These are phyloP conservation scores for Lucinisca nassula DNA, from an alignment of 2,888 invertebrate species.

Conservation along the genomic window DNA sequence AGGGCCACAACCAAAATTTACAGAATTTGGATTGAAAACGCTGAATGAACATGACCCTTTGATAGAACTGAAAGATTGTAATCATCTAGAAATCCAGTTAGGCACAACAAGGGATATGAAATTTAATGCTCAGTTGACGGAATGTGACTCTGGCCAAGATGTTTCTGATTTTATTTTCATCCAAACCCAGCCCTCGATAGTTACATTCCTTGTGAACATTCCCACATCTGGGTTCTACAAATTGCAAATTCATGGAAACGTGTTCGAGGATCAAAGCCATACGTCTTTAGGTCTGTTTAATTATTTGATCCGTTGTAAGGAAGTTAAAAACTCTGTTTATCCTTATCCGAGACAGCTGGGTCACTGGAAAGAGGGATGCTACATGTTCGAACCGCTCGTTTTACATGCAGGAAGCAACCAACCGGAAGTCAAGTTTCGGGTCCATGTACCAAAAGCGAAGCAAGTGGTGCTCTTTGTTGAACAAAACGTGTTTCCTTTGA, in stretches of 20 bases:
- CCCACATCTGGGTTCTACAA: conserved; percentile 72
- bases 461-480: conserved; percentile 75
- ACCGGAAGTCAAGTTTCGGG: conserved; percentile 70
- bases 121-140: conserved; percentile 72
- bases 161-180: conserved; percentile 73
- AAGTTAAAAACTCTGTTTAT: conserved; percentile 52
- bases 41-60: conserved; percentile 76
- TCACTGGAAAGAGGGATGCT: conserved; percentile 78
- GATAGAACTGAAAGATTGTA: conserved; percentile 67
- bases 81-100: conserved; percentile 73
- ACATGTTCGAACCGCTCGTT: conserved; percentile 73
- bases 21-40: conserved; percentile 72
- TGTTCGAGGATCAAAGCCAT: conserved; percentile 71
- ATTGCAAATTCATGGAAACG: conserved; percentile 75
- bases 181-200: conserved; percentile 72
- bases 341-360: conserved; percentile 75
- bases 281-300: conserved; percentile 75
- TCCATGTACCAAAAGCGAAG: conserved; percentile 73
- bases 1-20: conserved; percentile 77
- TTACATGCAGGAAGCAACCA: conserved; percentile 58
- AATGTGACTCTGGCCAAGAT: conserved; percentile 65
- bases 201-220: conserved; percentile 73
- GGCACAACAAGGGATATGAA: conserved; percentile 73
- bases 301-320: conserved; percentile 72
- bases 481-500: conserved; percentile 68